Evolutionary conservation across 2,113 vertebrate genomes (phyloP).

Genomic region (Zosterops japonicus): DNA sequence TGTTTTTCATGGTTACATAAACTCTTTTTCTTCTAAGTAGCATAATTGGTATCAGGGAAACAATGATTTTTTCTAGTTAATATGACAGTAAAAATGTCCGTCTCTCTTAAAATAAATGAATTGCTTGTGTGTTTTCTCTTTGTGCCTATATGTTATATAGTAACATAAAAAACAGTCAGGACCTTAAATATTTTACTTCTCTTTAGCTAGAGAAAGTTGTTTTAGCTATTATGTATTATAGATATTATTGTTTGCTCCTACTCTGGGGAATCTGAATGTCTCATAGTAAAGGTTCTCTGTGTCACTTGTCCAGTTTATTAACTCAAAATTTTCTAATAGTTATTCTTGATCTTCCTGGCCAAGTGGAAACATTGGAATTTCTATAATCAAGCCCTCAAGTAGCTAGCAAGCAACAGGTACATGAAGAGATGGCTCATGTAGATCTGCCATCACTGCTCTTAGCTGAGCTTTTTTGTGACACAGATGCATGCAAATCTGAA

Average conservation of each 20-base stretch:
- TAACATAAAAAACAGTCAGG: background rate
- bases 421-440: background rate
- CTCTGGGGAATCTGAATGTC: background rate
- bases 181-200: background rate
- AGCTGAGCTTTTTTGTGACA: background rate
- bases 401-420: background rate
- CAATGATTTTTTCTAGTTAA: background rate
- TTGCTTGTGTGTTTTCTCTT: background rate
- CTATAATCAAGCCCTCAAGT: background rate
- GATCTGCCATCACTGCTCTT: background rate
- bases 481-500: background rate
- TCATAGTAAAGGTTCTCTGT: background rate
- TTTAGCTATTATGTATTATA: background rate
- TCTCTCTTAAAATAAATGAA: background rate
- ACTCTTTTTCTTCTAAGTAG: background rate
- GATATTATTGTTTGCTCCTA: background rate
- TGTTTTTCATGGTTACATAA: background rate
- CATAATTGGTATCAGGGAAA: background rate
- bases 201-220: background rate
- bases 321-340: background rate
- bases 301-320: background rate
- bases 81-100: background rate
- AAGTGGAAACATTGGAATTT: background rate
- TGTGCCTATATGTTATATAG: background rate
- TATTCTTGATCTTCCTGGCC: background rate